phyloP scores from a whole-genome alignment of 2,888 invertebrate genomes.

The Diloba caeruleocephala region DNA sequence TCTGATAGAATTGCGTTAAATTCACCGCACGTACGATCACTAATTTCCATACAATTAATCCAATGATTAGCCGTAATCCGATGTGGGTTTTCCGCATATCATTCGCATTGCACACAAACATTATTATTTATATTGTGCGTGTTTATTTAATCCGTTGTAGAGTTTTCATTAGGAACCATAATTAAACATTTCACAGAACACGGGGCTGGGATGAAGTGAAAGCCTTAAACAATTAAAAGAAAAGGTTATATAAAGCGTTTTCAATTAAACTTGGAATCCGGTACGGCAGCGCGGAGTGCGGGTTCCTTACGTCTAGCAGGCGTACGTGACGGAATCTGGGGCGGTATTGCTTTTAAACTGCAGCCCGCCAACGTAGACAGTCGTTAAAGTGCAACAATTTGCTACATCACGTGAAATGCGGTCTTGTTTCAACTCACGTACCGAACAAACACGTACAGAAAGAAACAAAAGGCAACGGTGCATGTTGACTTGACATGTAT shows the following conservation, averaged over 20 bases:
- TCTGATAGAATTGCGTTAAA: slow-evolving; percentile 83
- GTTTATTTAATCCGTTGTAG: slow-evolving; percentile 54
- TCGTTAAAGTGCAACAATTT: slow-evolving; percentile 82
- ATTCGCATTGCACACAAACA: slow-evolving; percentile 60
- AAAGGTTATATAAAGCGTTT: slow-evolving; percentile 80
- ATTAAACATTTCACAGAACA: slow-evolving; percentile 63
- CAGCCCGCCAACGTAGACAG: slow-evolving; percentile 62
- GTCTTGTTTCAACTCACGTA: slow-evolving; percentile 61
- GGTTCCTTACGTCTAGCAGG: slow-evolving; percentile 67
- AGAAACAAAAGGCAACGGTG: slow-evolving; percentile 47
- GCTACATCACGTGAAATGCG: slow-evolving; percentile 63
- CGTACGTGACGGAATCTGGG: slow-evolving; percentile 75
- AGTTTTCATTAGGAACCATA: slow-evolving; percentile 61
- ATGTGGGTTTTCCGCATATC: slow-evolving; percentile 70
- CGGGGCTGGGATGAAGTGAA: slow-evolving; percentile 59
- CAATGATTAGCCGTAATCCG: slow-evolving; percentile 82
- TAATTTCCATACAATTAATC: slow-evolving; percentile 85
- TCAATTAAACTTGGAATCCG: slow-evolving; percentile 85
- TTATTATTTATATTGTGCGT: slow-evolving; percentile 50
- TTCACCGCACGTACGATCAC: slow-evolving; percentile 76
- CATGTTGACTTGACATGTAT: slow-evolving; percentile 33
- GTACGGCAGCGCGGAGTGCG: slow-evolving; percentile 68
- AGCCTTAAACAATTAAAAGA: slow-evolving; percentile 79
- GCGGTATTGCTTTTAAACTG: slow-evolving; percentile 69
- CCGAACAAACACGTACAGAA: slow-evolving; percentile 49